Conservation (phyloP, 2,888 invertebrate species). For the Salticus scenicus region DNA sequence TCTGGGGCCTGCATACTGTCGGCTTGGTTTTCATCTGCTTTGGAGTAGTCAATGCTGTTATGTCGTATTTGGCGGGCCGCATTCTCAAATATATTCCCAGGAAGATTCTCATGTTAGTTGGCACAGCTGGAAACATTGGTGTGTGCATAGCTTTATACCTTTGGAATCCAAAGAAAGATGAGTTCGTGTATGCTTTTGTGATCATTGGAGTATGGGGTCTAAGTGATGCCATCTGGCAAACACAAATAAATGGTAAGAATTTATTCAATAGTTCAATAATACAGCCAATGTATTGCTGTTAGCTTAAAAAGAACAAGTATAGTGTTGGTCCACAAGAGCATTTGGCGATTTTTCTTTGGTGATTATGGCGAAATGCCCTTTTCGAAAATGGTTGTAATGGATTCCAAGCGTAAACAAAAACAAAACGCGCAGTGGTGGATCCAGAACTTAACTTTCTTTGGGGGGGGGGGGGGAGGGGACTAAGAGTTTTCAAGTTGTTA, state of each 20-base stretch:
- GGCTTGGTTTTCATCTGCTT: slow-evolving; percentile 99
- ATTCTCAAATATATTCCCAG: slow-evolving; percentile 6
- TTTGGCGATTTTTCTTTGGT: too few relatives aligned
- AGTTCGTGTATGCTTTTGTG: slow-evolving; percentile 87
- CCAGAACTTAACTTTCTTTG: too few relatives aligned
- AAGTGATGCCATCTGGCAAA: slow-evolving; percentile 98
- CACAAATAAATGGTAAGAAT: slow-evolving; percentile 94
- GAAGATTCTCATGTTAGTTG: slow-evolving; percentile 86
- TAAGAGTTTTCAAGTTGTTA: too few relatives aligned
- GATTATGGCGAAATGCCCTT: too few relatives aligned
- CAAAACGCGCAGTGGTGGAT: too few relatives aligned
- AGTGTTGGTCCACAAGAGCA: too few relatives aligned
- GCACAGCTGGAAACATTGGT: slow-evolving; percentile 84
- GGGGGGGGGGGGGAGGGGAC: too few relatives aligned
- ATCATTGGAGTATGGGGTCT: slow-evolving; percentile 95
- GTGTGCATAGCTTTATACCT: slow-evolving; percentile 87
- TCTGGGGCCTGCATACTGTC: slow-evolving; percentile 89
- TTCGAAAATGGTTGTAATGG: too few relatives aligned
- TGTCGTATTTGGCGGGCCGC: slow-evolving; percentile 85
- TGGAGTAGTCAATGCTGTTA: slow-evolving; percentile 93
- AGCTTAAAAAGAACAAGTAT: too few relatives aligned
- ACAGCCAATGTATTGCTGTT: too few relatives aligned
- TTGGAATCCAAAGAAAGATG: slow-evolving; percentile 90
- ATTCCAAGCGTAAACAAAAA: too few relatives aligned
- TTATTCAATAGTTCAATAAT: too few relatives aligned